Conservation (phyloP, 2,113 vertebrate genomes). For the Calyptommatus sinebrachiatus region DNA sequence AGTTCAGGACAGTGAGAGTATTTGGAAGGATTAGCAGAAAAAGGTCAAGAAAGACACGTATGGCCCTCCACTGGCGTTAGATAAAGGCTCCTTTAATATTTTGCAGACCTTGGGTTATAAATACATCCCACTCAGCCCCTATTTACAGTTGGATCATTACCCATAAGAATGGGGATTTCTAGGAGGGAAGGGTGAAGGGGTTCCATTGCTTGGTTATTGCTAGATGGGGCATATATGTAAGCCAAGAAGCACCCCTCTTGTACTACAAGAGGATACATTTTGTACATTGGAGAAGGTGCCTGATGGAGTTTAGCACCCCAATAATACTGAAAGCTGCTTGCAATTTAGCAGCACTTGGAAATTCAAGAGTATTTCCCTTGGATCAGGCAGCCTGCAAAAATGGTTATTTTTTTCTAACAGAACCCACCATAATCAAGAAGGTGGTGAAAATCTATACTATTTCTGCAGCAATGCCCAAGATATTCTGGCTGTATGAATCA, state of each 20-base stretch:
- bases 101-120: slow-evolving; percentile 21
- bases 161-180: background rate
- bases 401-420: background rate
- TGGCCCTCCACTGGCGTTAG: background rate
- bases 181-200: background rate
- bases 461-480: background rate
- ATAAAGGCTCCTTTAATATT: slow-evolving; percentile 34
- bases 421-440: background rate
- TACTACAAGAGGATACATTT: background rate
- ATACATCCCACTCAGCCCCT: slow-evolving; percentile 12
- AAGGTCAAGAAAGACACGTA: background rate
- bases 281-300: background rate
- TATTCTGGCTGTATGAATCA: background rate
- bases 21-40: background rate
- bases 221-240: background rate
- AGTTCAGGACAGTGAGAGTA: background rate
- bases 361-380: background rate
- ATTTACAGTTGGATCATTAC: slow-evolving; percentile 24
- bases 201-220: slow-evolving; percentile 21
- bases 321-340: background rate
- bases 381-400: background rate
- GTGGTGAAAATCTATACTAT: background rate
- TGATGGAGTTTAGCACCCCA: background rate
- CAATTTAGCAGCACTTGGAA: background rate
- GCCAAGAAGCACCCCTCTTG: slow-evolving; percentile 1